A percentile compares a stretch with the other conserved stretches of the same genome.
Evolutionary conservation across 2,888 invertebrate species (phyloP).

Genomic region (Lordiphosa andalusiaca): DNA sequence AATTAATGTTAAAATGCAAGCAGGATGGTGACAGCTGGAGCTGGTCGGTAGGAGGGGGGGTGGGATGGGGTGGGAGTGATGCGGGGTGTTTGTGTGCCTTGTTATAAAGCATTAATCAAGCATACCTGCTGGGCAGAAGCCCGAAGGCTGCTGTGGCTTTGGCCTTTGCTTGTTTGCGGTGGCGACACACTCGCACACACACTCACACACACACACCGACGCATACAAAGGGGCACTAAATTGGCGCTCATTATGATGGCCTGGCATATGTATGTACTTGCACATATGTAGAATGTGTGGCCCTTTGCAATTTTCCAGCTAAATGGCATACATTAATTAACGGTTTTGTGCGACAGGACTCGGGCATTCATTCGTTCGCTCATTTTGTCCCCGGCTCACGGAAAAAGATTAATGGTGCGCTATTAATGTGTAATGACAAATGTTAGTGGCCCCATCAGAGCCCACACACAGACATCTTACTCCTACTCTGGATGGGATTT

Average conservation of each 20-base stretch:
- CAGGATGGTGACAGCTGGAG: constrained; percentile 13
- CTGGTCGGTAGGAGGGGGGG: too few species aligned
- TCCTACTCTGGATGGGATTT: constrained; percentile 22
- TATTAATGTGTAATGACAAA: constrained; percentile 79
- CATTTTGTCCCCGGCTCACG: constrained; percentile 55
- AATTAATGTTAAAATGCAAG: constrained; percentile 73
- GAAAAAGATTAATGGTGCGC: constrained; percentile 77
- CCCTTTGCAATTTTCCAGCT: constrained; percentile 68
- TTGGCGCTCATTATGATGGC: constrained; percentile 72
- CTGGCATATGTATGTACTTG: constrained; percentile 21
- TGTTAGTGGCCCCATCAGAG: constrained; percentile 53
- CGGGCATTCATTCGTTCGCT: constrained; percentile 60
- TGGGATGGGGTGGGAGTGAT: constrained; percentile 13
- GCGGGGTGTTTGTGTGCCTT: constrained; percentile 39
- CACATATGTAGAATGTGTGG: constrained; percentile 33
- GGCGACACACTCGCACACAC: constrained; percentile 53
- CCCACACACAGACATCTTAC: not conserved
- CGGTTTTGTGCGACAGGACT: constrained; percentile 40
- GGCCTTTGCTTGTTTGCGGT: constrained; percentile 71
- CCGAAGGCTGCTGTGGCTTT: constrained; percentile 47
- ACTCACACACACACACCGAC: constrained; percentile 29
- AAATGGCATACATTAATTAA: constrained; percentile 76
- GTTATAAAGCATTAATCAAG: constrained; percentile 75
- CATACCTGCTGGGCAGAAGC: constrained; percentile 67
- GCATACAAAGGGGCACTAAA: constrained; percentile 49